A percentile compares a stretch with the other conserved stretches of the same genome.
These are phyloP conservation scores for Panagrolaimus sp. DNA, from an alignment of 1,140 invertebrate species.

Conservation along the genomic window DNA sequence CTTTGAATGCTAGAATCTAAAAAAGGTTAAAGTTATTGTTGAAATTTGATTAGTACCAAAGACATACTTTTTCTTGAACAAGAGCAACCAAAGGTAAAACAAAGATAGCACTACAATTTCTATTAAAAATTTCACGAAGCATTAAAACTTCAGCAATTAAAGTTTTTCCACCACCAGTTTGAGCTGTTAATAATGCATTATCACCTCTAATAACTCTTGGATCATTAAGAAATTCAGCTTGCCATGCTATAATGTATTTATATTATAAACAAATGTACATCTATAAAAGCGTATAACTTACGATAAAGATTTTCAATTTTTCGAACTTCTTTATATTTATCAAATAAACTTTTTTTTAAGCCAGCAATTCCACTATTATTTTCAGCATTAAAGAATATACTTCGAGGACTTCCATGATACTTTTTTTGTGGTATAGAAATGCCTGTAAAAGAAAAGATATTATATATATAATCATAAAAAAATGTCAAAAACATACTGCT, in stretches of 20 bases:
- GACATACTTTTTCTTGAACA: constrained; percentile 79
- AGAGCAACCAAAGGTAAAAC: constrained; percentile 88
- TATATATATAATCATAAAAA: too few relatives aligned
- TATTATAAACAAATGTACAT: too few relatives aligned
- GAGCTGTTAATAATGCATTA: constrained; percentile 84
- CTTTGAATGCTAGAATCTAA: constrained; percentile 9
- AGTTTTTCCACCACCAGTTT: constrained; percentile 92
- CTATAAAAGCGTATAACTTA: neutral
- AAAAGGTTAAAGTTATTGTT: neutral
- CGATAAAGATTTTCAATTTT: constrained; percentile 7
- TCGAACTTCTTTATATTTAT: constrained; percentile 6
- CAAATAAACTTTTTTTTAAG: neutral
- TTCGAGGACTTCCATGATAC: neutral
- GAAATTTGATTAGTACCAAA: neutral
- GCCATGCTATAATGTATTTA: constrained; percentile 41
- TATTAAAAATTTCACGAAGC: constrained; percentile 73
- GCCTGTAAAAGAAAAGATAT: too few relatives aligned
- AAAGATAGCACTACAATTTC: constrained; percentile 76
- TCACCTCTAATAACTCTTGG: constrained; percentile 25
- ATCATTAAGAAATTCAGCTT: constrained; percentile 48
- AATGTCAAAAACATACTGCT: too few relatives aligned
- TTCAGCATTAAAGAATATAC: neutral
- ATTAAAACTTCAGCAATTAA: constrained; percentile 90
- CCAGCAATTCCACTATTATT: neutral
- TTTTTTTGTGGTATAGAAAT: neutral